Evolutionary conservation across 92 coral and sea anemone genomes (phyloP).

Genomic region (Zoanthus sansibaricus): DNA sequence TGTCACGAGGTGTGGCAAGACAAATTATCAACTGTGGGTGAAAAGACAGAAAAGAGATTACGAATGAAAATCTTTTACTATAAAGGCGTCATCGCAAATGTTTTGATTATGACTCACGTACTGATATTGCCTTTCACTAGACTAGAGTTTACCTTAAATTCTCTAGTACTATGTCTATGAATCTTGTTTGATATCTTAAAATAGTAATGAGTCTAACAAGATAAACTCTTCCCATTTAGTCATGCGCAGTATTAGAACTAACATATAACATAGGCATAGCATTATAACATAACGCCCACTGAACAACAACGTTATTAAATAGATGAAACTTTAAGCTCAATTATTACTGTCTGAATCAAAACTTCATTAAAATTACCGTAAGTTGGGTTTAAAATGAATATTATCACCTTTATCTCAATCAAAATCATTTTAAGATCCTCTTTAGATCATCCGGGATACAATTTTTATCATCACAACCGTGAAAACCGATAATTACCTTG

Average conservation of each 20-base stretch:
- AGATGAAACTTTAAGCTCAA: neutral
- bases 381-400: too few relatives aligned
- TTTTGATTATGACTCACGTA: neutral
- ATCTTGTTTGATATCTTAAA: too few relatives aligned
- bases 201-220: too few relatives aligned
- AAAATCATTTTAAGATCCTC: neutral
- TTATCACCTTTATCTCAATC: neutral
- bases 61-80: neutral
- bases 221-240: neutral
- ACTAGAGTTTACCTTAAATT: too few relatives aligned
- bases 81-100: neutral
- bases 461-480: neutral
- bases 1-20: neutral
- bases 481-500: conserved; percentile 6
- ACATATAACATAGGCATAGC: neutral
- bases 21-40: neutral
- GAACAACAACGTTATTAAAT: neutral
- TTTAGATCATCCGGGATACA: neutral
- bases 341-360: neutral
- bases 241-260: neutral
- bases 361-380: too few relatives aligned
- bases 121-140: too few relatives aligned
- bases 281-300: neutral
- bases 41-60: neutral
- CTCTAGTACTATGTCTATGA: too few relatives aligned